phyloP scores from a whole-genome alignment of 2,113 vertebrate species.

The Aptenodytes forsteri region DNA sequence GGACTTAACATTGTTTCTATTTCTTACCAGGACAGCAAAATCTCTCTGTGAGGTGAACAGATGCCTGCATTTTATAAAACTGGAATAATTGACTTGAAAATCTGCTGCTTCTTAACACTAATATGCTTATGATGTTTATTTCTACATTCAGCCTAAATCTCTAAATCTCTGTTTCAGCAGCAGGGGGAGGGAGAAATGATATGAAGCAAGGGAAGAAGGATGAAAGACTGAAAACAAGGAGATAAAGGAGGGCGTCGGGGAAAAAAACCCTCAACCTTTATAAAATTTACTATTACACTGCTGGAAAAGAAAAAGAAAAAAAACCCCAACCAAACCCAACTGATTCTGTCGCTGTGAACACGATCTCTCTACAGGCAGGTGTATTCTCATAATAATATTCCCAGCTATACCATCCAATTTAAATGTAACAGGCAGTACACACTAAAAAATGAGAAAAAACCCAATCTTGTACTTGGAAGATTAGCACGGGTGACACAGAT shows the following conservation, averaged over 20 bases:
- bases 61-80: neutral
- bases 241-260: neutral
- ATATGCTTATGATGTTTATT: constrained; percentile 20
- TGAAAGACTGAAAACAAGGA: neutral
- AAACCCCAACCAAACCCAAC: neutral
- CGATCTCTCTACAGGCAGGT: neutral
- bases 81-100: neutral
- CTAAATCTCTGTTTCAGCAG: neutral
- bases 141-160: neutral
- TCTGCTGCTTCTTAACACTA: constrained; percentile 12
- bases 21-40: neutral
- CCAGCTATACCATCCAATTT: neutral
- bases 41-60: neutral
- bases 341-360: neutral
- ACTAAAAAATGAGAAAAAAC: neutral
- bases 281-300: neutral
- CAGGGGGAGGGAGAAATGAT: neutral
- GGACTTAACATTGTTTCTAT: neutral
- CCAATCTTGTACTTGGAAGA: neutral
- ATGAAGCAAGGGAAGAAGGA: neutral
- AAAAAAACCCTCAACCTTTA: neutral
- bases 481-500: constrained; percentile 8
- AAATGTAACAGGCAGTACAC: neutral
- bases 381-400: neutral
- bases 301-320: neutral